Evolutionary conservation across 2,888 invertebrate genomes (phyloP), one percentile per base, ranked within the genome.

Genomic region (Agrilus cyanescens): DNA sequence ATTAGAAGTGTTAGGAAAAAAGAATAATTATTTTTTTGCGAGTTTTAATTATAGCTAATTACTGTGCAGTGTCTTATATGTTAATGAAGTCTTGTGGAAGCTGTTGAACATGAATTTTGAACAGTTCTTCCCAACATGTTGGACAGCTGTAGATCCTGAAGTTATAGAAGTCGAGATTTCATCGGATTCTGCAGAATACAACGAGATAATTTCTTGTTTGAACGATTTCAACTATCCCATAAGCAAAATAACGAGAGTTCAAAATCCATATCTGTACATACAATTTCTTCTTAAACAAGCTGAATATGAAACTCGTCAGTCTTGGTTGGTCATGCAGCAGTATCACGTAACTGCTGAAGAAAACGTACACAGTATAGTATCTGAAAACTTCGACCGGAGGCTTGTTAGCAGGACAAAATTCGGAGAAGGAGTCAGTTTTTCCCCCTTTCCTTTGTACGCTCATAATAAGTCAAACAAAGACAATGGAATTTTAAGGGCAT

Each of bases 161-260:
- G 25, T 25, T 25, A 25, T 10, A 25, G 25, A 25, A 25, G 25
- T 25, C 10, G 10, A 25, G 8, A 2, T 25, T 25, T 10, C 8
- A 10, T 10, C 25, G 10, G 25, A 25, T 4, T 25, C 25, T 25
- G 25, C 72, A 60, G 76, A 76, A 59, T 78, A 75, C 56, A 78
- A 59, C 40, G 78, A 63, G 73, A 78, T 78, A 40, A 78, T 78
- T 58, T 78, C 78, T 78, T 78, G 78, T 50, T 47, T 57, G 32
- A 42, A 25, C 37, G 35, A 31, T 38, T 29, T 30, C 8, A 12
- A 32, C 37, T 7, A 31, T 12, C 12, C 40, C 30, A 6, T 32
- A 13, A 33, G 41, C n/a, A 50, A 47, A 0, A 49, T 59, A 15
- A 53, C 46, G 33, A 49, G 51, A 37, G 38, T 60, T 12, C 56